These are phyloP conservation scores for Arizona elegans DNA, from an alignment of 2,113 vertebrate species.

Conservation along the genomic window DNA sequence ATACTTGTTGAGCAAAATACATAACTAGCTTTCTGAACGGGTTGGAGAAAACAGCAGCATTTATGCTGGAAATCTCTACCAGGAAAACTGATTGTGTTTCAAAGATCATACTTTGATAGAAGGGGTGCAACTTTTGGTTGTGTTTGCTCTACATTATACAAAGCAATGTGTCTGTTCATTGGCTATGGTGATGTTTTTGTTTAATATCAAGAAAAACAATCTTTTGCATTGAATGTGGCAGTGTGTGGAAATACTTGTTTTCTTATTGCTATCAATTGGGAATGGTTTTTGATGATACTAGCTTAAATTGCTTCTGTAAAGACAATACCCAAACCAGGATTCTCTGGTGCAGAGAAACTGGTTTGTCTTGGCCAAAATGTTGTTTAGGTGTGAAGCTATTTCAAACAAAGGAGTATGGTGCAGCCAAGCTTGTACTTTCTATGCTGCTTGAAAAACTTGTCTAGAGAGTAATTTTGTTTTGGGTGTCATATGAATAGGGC, in stretches of 20 bases:
- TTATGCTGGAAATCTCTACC: neutral
- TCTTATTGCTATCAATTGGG: neutral
- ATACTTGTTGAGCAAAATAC: neutral
- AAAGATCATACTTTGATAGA: neutral
- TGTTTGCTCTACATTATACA: conserved; percentile 20
- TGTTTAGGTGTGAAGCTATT: neutral
- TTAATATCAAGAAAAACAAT: neutral
- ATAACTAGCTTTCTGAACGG: neutral
- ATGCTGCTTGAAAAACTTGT: conserved; percentile 66
- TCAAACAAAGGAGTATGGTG: conserved; percentile 18
- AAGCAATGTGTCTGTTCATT: neutral
- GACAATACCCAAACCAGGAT: neutral
- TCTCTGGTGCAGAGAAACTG: neutral
- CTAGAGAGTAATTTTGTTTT: conserved; percentile 28
- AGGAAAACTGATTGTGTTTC: neutral
- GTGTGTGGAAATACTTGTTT: neutral
- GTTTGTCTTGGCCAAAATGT: neutral
- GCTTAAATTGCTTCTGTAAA: neutral
- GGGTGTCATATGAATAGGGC: conserved; percentile 18
- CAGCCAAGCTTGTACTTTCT: conserved; percentile 45
- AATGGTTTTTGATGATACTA: neutral
- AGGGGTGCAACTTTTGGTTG: neutral
- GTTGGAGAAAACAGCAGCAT: neutral
- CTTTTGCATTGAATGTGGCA: neutral
- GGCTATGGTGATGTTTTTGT: neutral